A percentile compares a stretch with the other conserved stretches of the same genome.
Evolutionary conservation across 2,113 vertebrate species (phyloP).

Genomic region (Pithys albifrons): DNA sequence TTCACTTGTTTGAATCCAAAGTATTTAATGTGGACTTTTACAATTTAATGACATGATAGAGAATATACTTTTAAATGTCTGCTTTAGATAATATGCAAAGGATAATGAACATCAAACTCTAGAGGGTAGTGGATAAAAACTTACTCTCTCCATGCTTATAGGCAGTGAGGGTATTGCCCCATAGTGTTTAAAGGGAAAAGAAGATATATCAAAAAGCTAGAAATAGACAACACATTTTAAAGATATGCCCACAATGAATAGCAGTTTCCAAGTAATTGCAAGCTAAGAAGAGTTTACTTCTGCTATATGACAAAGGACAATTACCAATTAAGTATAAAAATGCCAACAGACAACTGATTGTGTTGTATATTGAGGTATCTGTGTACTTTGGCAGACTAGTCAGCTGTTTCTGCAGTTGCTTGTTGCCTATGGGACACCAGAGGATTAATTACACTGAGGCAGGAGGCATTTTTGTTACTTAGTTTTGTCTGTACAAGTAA

Average conservation of each 20-base stretch:
- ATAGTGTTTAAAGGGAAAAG: background rate
- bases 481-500: conserved; percentile 9
- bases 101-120: background rate
- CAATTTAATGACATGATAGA: background rate
- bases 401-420: background rate
- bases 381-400: background rate
- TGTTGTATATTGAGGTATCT: background rate
- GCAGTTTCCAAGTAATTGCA: background rate
- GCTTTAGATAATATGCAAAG: background rate
- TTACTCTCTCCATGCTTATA: background rate
- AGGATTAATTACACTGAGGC: conserved; percentile 33
- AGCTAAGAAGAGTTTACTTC: background rate
- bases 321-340: background rate
- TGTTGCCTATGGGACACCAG: background rate
- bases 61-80: background rate
- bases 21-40: background rate
- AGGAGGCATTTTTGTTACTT: background rate
- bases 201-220: background rate
- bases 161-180: background rate
- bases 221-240: background rate
- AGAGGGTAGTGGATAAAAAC: background rate
- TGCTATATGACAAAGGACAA: background rate
- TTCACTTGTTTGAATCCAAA: background rate
- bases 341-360: background rate
- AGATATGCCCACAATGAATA: background rate